Conservation (phyloP, 2,797 vertebrate species). For the Sebastes hubbsi region DNA sequence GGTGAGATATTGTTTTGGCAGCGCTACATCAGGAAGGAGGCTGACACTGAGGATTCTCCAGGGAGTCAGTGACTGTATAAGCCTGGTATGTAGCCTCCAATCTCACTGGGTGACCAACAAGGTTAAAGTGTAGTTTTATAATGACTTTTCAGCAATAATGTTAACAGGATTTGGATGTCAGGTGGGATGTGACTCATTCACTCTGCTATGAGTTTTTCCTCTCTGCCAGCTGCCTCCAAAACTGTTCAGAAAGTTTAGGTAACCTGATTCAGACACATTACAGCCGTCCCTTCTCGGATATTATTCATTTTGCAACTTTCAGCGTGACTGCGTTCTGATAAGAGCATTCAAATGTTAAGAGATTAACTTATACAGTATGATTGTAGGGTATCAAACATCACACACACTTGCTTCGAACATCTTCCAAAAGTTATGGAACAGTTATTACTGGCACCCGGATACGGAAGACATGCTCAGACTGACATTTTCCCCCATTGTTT, state of each 20-base stretch:
- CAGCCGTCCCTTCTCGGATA: fast-evolving
- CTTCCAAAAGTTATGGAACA: not conserved
- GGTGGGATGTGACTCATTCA: not conserved
- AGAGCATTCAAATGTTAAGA: conserved; percentile 13
- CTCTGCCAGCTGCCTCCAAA: not conserved
- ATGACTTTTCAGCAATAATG: not conserved
- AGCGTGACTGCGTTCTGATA: not conserved
- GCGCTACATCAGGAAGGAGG: conserved; percentile 3
- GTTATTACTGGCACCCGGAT: not conserved
- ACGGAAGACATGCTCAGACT: not conserved
- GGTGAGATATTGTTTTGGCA: conserved; percentile 19
- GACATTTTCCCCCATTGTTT: conserved; percentile 10
- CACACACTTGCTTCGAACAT: no score
- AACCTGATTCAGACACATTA: fast-evolving
- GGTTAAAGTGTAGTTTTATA: not conserved
- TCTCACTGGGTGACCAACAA: not conserved
- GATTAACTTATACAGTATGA: not conserved
- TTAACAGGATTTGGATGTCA: not conserved
- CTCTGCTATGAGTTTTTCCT: no score
- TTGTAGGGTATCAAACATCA: not conserved
- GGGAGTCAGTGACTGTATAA: conserved; percentile 41
- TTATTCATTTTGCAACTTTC: not conserved
- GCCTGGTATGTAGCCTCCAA: conserved; percentile 44
- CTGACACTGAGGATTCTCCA: not conserved
- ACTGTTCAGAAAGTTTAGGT: not conserved